Percentiles rank a stretch among this genome's conserved stretches.
These are phyloP conservation scores for Phyllostomus discolor DNA, from an alignment of 2,113 vertebrate genomes.

Conservation along the genomic window DNA sequence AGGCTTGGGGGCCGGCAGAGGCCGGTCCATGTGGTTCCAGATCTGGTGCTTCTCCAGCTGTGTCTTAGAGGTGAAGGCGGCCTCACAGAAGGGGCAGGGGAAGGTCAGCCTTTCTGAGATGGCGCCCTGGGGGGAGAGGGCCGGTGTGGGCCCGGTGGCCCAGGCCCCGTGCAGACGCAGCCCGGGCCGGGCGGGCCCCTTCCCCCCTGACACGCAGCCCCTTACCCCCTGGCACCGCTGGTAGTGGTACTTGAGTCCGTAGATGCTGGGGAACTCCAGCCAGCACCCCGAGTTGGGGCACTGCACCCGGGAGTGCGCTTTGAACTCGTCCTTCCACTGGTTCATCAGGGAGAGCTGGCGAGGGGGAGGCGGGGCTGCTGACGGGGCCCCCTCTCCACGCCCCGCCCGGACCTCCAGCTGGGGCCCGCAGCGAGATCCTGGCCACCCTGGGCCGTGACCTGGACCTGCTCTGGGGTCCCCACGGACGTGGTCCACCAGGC, in stretches of 20 bases:
- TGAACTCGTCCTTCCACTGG: slow-evolving; percentile 98
- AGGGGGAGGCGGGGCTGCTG: slow-evolving; percentile 30
- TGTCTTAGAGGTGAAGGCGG: slow-evolving; percentile 94
- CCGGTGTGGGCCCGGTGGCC: slow-evolving; percentile 6
- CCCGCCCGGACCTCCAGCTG: not conserved
- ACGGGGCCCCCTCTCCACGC: not conserved
- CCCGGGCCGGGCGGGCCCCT: not conserved
- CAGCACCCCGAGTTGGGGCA: slow-evolving; percentile 96
- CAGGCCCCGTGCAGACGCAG: not conserved
- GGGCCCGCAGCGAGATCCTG: not conserved
- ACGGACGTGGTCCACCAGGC: not conserved
- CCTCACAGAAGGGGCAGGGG: slow-evolving; percentile 92
- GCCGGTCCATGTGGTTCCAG: slow-evolving; percentile 93
- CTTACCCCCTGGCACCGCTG: slow-evolving; percentile 97
- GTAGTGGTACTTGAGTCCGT: slow-evolving; percentile 98
- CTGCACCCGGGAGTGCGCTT: slow-evolving; percentile 92
- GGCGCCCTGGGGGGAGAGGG: slow-evolving; percentile 79
- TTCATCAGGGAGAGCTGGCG: slow-evolving; percentile 91
- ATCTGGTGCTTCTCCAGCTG: slow-evolving; percentile 95
- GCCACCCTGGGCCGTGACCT: rapidly evolving
- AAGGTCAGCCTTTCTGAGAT: slow-evolving; percentile 91
- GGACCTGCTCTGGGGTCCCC: not conserved
- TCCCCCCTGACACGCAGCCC: not conserved
- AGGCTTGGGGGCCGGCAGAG: slow-evolving; percentile 74
- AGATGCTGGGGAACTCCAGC: slow-evolving; percentile 98